Conservation (phyloP, 2,113 vertebrate species). For the Spermophilus dauricus region DNA sequence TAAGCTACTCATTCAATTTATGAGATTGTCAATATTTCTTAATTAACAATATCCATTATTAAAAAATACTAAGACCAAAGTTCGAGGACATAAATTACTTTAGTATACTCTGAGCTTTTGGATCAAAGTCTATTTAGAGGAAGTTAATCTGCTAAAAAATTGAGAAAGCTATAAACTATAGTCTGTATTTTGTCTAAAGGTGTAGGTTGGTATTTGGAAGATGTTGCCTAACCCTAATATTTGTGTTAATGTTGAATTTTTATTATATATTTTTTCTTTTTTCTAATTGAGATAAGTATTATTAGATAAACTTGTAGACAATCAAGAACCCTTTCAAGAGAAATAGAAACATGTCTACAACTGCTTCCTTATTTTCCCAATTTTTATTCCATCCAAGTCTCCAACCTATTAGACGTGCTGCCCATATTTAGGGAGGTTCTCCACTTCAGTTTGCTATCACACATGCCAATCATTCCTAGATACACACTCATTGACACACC, state of each 20-base stretch:
- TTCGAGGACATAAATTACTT: not conserved
- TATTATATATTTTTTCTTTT: not conserved
- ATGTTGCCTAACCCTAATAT: not conserved
- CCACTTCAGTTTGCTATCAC: too few species aligned
- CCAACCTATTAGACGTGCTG: too few species aligned
- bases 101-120: not conserved
- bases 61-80: not conserved
- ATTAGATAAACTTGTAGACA: not conserved
- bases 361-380: too few species aligned
- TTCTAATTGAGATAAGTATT: not conserved
- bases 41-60: not conserved
- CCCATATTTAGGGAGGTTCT: too few species aligned
- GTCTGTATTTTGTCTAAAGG: constrained; percentile 19
- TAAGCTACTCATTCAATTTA: not conserved
- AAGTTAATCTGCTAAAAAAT: not conserved
- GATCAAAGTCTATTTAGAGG: not conserved
- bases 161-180: not conserved
- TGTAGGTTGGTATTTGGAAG: not conserved
- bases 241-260: not conserved
- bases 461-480: too few species aligned
- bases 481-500: too few species aligned
- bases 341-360: too few species aligned
- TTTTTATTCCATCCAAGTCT: too few species aligned
- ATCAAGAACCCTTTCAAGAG: too few species aligned
- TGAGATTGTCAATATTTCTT: not conserved